phyloP scores from a whole-genome alignment of 2,113 vertebrate genomes.

The Perca fluviatilis region DNA sequence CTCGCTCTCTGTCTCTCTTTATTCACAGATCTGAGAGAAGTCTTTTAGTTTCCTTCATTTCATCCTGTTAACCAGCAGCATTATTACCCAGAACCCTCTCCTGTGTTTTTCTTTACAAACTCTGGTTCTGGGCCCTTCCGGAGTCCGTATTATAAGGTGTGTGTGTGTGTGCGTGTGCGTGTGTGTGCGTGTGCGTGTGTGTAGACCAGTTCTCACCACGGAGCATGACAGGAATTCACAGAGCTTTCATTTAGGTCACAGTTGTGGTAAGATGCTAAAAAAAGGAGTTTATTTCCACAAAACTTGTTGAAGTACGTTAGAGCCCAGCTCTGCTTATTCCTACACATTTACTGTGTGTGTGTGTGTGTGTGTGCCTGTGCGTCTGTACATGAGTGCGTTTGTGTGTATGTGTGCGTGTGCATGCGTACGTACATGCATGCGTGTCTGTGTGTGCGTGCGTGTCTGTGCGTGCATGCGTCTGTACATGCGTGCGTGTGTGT shows the following conservation, averaged over 20 bases:
- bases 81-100: not conserved
- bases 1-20: too few species aligned
- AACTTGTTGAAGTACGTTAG: not conserved
- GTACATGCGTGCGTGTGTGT: not conserved
- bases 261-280: constrained; percentile 34
- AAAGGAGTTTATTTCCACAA: not conserved
- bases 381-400: not conserved
- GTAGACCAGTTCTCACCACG: constrained; percentile 30
- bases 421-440: not conserved
- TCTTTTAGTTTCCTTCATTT: too few species aligned
- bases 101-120: not conserved
- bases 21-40: too few species aligned
- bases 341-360: too few species aligned
- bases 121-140: not conserved
- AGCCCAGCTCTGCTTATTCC: too few species aligned
- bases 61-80: not conserved
- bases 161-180: constrained; percentile 21
- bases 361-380: not conserved
- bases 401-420: not conserved
- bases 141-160: not conserved
- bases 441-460: not conserved
- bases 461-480: not conserved
- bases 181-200: not conserved
- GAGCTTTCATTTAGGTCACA: constrained; percentile 54
- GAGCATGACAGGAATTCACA: constrained; percentile 50